Evolutionary conservation across 2,113 vertebrate species (phyloP).

Genomic region (Halichoeres trimaculatus): DNA sequence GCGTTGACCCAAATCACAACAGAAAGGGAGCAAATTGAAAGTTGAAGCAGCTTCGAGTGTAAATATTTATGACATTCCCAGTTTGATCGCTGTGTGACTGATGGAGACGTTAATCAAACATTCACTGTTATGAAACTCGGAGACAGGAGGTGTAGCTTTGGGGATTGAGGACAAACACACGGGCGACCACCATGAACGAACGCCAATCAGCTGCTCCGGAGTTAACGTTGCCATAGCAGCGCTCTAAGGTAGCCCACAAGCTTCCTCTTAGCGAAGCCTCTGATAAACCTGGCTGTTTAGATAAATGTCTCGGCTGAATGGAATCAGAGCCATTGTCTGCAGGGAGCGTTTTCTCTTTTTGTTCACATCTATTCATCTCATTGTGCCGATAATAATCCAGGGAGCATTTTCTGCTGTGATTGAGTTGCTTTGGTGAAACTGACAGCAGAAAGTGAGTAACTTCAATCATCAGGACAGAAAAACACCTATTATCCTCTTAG

Average conservation of each 20-base stretch:
- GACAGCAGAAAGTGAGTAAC: slow-evolving; percentile 1
- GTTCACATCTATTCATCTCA: slow-evolving; percentile 23
- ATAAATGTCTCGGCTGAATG: slow-evolving; percentile 40
- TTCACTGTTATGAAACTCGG: slow-evolving; percentile 13
- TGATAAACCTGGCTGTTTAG: neutral
- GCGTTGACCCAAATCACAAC: slow-evolving; percentile 8
- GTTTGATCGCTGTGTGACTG: slow-evolving; percentile 4
- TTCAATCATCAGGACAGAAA: slow-evolving; percentile 28
- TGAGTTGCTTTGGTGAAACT: neutral
- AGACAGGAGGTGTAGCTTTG: slow-evolving; percentile 10
- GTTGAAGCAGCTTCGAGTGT: slow-evolving; percentile 13
- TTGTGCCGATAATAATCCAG: slow-evolving; percentile 29
- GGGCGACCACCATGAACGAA: neutral
- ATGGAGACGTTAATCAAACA: neutral
- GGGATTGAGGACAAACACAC: slow-evolving; percentile 10
- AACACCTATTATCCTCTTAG: neutral
- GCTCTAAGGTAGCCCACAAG: neutral
- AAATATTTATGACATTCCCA: slow-evolving; percentile 14
- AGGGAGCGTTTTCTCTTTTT: slow-evolving; percentile 9
- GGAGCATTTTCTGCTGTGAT: neutral
- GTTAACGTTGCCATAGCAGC: slow-evolving; percentile 44
- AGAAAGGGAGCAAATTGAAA: slow-evolving; percentile 10
- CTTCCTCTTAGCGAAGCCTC: neutral
- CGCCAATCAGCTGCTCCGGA: slow-evolving; percentile 25
- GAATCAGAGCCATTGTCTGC: slow-evolving; percentile 37